Evolutionary conservation across 2,113 vertebrate species (phyloP), one percentile per base, ranked within the genome.

Genomic region (Egretta garzetta): DNA sequence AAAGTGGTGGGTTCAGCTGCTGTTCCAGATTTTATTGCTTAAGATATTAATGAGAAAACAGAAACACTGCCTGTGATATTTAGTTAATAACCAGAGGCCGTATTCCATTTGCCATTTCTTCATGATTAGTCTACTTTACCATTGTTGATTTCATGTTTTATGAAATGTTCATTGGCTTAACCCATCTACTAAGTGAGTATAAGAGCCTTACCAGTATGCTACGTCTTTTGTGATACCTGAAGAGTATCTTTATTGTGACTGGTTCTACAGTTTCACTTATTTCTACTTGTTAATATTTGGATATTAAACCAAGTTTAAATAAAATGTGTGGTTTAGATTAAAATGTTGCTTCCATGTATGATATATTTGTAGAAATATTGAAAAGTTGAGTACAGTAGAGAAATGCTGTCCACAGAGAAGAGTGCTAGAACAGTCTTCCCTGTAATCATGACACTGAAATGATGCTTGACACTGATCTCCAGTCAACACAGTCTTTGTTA

Each of bases 11-110:
- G 6, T 89, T 97, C 28, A 68, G 23, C 67, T 94, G 59, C 79
- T 87, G 35, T 74, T 92, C 33, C 41, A 73, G 88, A 79, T 73
- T 91, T 56, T 39, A 32, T 60, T 92, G 21, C 56, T 95, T 33
- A 66, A 37, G 67, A 91, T 92, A 95, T 89, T 93, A 94, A 96
- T 79, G 76, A 84, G 62, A 88, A 96, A 96, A 86, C 22, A 92
- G 64, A 88, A 96, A 91, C 35, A 68, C 11, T 86, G 53, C 21
- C 55, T 83, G 43, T 58, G 43, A 35, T 88, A 68, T 84, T 88
- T 87, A 81, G 76, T 81, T 86, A 86, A 80, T 92, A 95, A 79
- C 47, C 68, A 81, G 28, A 76, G 60, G 72, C 70, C 59, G 68
- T 88, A 75, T 81, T 88, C 72, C 55, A 60, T 75, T 95, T 92